Conservation (phyloP, 2,888 invertebrate genomes). For the Tuta absoluta region DNA sequence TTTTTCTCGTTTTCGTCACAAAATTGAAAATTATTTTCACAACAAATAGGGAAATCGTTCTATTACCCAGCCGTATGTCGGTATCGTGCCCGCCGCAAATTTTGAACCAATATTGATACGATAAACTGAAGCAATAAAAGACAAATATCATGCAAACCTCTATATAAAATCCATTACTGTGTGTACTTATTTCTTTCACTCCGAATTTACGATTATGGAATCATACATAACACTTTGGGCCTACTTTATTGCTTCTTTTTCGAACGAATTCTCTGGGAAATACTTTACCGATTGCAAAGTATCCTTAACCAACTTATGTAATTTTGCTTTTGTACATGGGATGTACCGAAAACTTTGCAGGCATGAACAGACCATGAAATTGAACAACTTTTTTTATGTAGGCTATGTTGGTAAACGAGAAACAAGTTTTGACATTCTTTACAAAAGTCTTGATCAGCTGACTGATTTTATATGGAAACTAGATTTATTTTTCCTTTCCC, state of each 20-base stretch:
- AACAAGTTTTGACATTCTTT: too few relatives aligned
- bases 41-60: background rate
- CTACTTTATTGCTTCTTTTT: background rate
- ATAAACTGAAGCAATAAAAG: background rate
- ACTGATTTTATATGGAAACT: too few relatives aligned
- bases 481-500: too few relatives aligned
- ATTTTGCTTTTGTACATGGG: background rate
- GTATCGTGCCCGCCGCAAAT: background rate
- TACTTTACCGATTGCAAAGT: background rate
- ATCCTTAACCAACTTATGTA: too few relatives aligned
- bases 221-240: background rate
- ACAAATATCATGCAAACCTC: slow-evolving; percentile 4
- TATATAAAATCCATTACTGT: slow-evolving; percentile 10
- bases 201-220: slow-evolving; percentile 18
- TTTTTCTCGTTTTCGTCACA: background rate
- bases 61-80: background rate
- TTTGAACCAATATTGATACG: background rate
- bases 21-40: slow-evolving; percentile 9
- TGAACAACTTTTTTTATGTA: too few relatives aligned
- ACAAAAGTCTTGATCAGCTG: too few relatives aligned
- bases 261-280: background rate
- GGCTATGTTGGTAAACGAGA: too few relatives aligned
- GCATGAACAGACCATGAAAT: too few relatives aligned
- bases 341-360: too few relatives aligned
- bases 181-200: background rate